Percentiles rank a stretch among this genome's conserved stretches.
These are phyloP conservation scores for Antechinus stuartii DNA, from an alignment of 2,113 vertebrate species.

Conservation along the genomic window DNA sequence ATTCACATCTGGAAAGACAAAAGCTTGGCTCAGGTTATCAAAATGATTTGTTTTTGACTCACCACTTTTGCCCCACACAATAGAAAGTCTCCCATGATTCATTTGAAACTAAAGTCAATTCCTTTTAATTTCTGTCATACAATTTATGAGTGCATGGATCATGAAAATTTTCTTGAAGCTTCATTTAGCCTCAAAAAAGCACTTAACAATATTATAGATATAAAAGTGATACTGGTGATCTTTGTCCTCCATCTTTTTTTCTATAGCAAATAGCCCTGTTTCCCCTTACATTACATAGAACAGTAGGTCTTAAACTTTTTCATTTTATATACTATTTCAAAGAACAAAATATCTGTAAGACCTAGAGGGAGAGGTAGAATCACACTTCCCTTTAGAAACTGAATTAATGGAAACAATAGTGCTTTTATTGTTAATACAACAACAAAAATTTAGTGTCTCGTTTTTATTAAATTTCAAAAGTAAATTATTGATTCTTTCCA, in stretches of 20 bases:
- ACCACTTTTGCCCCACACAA: neutral
- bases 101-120: neutral
- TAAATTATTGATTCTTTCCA: conserved; percentile 4
- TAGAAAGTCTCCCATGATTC: neutral
- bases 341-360: neutral
- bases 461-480: conserved; percentile 2
- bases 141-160: neutral
- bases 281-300: neutral
- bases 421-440: neutral
- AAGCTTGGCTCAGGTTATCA: neutral
- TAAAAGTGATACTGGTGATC: neutral
- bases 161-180: neutral
- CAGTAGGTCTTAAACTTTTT: neutral
- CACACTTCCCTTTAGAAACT: neutral
- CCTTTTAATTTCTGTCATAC: neutral
- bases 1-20: neutral
- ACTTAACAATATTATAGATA: neutral
- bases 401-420: conserved; percentile 15
- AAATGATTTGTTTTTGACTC: neutral
- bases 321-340: neutral
- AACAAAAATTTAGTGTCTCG: neutral
- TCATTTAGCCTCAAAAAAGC: neutral
- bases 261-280: neutral
- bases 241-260: neutral
- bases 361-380: neutral